phyloP scores from a whole-genome alignment of 2,888 invertebrate genomes.

The Agriopis marginaria region DNA sequence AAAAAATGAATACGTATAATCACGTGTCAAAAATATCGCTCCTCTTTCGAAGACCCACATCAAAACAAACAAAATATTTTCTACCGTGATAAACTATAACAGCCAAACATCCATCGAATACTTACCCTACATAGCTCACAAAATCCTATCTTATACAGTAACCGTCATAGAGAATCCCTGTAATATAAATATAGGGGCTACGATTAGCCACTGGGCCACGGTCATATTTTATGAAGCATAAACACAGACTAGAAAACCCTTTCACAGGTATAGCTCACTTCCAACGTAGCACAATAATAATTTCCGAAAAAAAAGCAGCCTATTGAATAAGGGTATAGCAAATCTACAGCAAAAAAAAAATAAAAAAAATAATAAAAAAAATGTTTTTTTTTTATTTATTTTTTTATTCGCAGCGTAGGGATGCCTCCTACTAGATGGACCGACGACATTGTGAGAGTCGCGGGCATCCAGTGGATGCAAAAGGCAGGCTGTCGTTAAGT shows the following conservation, averaged over 20 bases:
- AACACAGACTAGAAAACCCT: slow-evolving; percentile 11
- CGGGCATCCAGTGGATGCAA: no score
- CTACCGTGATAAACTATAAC: slow-evolving; percentile 5
- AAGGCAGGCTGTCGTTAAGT: no score
- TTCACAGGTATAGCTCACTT: not conserved
- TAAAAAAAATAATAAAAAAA: no score
- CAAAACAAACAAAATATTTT: slow-evolving; percentile 1
- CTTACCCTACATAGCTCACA: slow-evolving; percentile 18
- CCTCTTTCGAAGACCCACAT: not conserved
- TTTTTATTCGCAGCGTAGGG: no score
- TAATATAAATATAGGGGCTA: slow-evolving; percentile 28
- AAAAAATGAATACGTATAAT: no score
- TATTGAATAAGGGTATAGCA: no score
- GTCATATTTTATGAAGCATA: slow-evolving; percentile 32
- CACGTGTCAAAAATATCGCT: no score
- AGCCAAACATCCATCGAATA: slow-evolving; percentile 8
- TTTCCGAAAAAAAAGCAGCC: no score
- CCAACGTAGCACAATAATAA: not conserved
- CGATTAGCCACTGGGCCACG: slow-evolving; percentile 27
- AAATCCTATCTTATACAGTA: slow-evolving; percentile 18
- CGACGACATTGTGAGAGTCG: no score
- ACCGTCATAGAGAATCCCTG: slow-evolving; percentile 23
- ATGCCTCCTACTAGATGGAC: no score
- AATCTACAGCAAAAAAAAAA: no score
- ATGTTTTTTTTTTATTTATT: no score